These are phyloP conservation scores for Tetragonisca angustula DNA, from an alignment of 2,888 invertebrate genomes.

Conservation along the genomic window DNA sequence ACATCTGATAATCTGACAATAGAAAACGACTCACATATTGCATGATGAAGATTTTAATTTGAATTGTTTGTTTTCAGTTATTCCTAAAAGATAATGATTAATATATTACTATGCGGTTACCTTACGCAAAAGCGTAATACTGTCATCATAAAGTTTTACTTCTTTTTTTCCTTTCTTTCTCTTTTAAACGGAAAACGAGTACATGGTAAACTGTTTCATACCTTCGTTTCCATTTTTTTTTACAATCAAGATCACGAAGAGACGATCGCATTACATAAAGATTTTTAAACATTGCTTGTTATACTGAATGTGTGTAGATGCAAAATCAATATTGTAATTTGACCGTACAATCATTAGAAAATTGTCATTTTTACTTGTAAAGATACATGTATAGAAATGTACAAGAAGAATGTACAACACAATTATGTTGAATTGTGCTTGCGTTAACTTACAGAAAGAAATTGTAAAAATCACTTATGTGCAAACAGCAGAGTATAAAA, in stretches of 20 bases:
- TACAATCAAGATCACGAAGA: constrained; percentile 25
- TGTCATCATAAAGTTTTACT: constrained; percentile 25
- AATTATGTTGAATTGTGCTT: constrained; percentile 34
- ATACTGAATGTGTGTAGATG: constrained; percentile 10
- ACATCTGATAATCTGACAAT: not conserved
- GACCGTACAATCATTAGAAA: constrained; percentile 25
- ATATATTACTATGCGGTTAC: constrained; percentile 21
- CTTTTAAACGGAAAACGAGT: not conserved
- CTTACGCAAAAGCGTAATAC: constrained; percentile 36
- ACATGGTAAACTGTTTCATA: constrained; percentile 1
- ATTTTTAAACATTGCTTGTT: constrained; percentile 21
- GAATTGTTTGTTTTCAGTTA: constrained; percentile 9
- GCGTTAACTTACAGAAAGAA: constrained; percentile 59
- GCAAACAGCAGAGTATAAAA: constrained; percentile 70
- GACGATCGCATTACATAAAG: constrained; percentile 22
- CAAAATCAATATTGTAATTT: constrained; percentile 35
- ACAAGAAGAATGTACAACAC: constrained; percentile 45
- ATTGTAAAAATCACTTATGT: constrained; percentile 64
- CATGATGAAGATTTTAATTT: not conserved
- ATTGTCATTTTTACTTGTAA: constrained; percentile 43
- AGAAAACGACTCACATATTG: constrained; percentile 32
- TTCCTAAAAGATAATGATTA: constrained; percentile 21
- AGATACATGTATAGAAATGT: constrained; percentile 44
- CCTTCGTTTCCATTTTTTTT: not conserved
- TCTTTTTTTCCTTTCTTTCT: not conserved